A percentile compares a stretch with the other conserved stretches of the same genome.
These are phyloP conservation scores for Bubo blakistoni DNA, from an alignment of 2,113 vertebrate genomes.

Conservation along the genomic window DNA sequence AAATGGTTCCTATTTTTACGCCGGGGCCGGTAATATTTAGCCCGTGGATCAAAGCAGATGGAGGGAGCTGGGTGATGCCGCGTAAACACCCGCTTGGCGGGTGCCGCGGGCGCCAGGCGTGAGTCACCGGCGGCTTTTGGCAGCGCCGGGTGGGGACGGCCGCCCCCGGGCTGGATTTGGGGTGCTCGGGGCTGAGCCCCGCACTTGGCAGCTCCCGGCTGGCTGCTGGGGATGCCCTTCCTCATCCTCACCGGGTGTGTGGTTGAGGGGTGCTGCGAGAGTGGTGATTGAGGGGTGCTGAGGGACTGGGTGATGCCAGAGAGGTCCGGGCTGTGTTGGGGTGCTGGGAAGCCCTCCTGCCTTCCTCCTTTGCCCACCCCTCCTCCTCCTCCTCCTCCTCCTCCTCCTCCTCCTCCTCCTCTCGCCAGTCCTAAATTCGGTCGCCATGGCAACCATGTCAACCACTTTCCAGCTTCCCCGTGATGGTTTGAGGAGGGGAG, in stretches of 20 bases:
- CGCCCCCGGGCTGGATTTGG: background rate
- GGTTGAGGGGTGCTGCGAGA: accelerated
- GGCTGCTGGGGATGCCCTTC: background rate
- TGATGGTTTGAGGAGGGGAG: constrained; percentile 68
- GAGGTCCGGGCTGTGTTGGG: background rate
- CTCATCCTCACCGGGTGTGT: background rate
- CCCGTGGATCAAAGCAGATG: constrained; percentile 52
- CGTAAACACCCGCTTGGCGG: background rate
- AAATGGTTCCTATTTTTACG: constrained; percentile 50
- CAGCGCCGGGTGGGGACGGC: background rate
- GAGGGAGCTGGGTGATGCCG: constrained; percentile 41
- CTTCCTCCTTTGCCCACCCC: background rate
- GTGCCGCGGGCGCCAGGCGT: background rate
- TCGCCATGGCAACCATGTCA: constrained; percentile 79
- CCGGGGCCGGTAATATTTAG: constrained; percentile 25
- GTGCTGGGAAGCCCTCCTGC: background rate
- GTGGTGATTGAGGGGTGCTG: background rate
- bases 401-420: constrained; percentile 1
- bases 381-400: constrained; percentile 8
- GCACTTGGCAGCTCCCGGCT: accelerated
- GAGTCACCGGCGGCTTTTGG: constrained; percentile 17
- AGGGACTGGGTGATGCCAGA: background rate
- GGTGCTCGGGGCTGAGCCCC: background rate
- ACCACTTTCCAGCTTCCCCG: constrained; percentile 73
- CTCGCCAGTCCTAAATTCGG: constrained; percentile 70